phyloP scores from a whole-genome alignment of 2,888 invertebrate species.

The Hirtodrosophila duncani region DNA sequence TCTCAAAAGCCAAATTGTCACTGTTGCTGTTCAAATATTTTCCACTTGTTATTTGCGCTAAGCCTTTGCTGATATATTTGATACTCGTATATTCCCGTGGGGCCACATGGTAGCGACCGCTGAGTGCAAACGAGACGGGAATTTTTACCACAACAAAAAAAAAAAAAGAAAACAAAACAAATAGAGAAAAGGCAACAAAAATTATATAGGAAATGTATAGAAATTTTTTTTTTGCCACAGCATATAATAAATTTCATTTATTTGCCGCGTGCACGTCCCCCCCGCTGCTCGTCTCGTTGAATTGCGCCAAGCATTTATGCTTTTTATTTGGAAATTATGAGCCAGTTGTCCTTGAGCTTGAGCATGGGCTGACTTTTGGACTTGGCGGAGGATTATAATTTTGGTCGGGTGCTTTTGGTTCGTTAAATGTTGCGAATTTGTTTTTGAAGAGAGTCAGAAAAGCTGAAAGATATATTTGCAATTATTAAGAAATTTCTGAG shows the following conservation, averaged over 20 bases:
- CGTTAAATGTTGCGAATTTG: too few species aligned
- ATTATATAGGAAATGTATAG: conserved; percentile 31
- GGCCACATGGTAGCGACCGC: conserved; percentile 5
- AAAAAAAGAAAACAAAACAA: conserved; percentile 6
- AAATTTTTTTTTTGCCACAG: conserved; percentile 35
- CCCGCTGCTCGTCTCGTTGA: background rate
- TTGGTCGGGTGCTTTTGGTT: background rate
- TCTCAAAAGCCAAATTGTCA: conserved; percentile 16
- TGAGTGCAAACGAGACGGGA: conserved; percentile 10
- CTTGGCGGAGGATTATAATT: conserved; percentile 8
- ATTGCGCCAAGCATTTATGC: conserved; percentile 30
- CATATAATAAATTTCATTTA: conserved; percentile 49
- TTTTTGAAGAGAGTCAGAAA: conserved; percentile 8
- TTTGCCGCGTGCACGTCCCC: conserved; percentile 30
- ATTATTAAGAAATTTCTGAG: too few species aligned
- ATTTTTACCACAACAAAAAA: conserved; percentile 27
- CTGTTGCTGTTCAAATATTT: conserved; percentile 1
- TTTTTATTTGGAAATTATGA: conserved; percentile 44
- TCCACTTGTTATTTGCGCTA: conserved; percentile 8
- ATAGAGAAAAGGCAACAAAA: background rate
- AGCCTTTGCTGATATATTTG: conserved; percentile 29
- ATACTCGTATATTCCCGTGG: conserved; percentile 22
- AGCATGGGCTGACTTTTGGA: conserved; percentile 12
- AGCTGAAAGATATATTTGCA: conserved; percentile 31
- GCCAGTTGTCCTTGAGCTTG: conserved; percentile 38